Base-by-base conservation (phyloP, 2,113 vertebrate genomes). In the Atherinomorus stipes region DNA sequence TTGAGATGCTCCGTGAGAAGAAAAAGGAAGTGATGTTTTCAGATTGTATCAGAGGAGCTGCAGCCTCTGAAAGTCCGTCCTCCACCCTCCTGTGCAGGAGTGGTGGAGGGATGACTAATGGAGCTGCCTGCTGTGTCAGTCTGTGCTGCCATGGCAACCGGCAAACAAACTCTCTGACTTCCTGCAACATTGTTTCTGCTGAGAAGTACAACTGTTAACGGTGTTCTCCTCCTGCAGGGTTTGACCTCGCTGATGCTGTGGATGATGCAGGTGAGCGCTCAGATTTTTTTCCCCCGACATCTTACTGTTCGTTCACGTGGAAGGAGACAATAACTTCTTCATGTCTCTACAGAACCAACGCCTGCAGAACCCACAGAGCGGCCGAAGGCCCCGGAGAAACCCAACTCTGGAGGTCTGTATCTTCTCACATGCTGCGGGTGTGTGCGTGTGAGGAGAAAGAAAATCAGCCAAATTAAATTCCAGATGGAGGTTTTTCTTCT, bases 381-480 rank as follows among this genome's bases (percentile, higher is more conserved):
- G 6, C 51, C 80, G 0, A 78, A 65, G 44, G 0, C 15, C 8
- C 50, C 77, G 3, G 52, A 40, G 34, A 51, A 64, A 12, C 67
- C 80, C 0, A 58, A 74, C 45, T 0, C 0, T 18, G 69, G 64
- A n/a, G 86, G 86, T 88, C 0, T 57, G 80, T 81, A 66, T 66
- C 15, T 1, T 34, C 22, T 31, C 8, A 9, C 31, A 5, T 34
- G 31, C 6, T 28, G 28, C 28, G 28, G 6, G 28, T 34, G 31
- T 34, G 31, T 34, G 5, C 9, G 31, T 31, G 28, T 28, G 28
- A 28, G 28, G 28, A 28, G 28, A 28, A 6, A 28, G 28, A 28
- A 28, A 28, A 4, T 28, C 28, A 4, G 28, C 28, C 28, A 28
- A 28, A 28, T 28, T 28, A 28, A 28, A 28, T 28, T 28, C 3